Evolutionary conservation across 2,113 vertebrate species (phyloP).

Genomic region (Myotis brandtii): DNA sequence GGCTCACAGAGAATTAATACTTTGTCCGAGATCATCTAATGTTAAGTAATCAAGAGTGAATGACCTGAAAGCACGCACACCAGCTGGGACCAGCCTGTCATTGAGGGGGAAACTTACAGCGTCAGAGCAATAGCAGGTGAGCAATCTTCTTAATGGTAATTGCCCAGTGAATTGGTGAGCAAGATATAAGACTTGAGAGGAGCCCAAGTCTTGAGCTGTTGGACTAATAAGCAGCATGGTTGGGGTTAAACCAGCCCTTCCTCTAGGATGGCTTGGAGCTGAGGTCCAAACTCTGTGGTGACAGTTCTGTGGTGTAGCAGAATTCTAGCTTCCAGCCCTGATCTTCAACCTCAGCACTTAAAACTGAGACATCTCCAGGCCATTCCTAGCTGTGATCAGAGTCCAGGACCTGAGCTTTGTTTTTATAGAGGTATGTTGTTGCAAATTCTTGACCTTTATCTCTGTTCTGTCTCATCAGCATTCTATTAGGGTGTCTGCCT

Average conservation of each 20-base stretch:
- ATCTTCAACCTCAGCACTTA: not conserved
- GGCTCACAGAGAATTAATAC: constrained; percentile 63
- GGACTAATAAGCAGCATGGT: not conserved
- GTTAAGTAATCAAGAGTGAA: constrained; percentile 40
- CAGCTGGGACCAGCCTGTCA: not conserved
- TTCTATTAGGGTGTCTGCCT: not conserved
- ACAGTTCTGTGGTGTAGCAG: not conserved
- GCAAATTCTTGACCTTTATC: not conserved
- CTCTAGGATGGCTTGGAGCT: not conserved
- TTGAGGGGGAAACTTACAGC: not conserved
- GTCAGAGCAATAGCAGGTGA: constrained; percentile 56
- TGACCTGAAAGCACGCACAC: not conserved
- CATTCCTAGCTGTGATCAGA: not conserved
- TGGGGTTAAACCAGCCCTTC: not conserved
- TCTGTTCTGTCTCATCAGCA: not conserved
- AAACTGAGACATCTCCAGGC: not conserved
- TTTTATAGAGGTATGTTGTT: rapidly evolving
- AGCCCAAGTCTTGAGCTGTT: rapidly evolving
- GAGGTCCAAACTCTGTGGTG: not conserved
- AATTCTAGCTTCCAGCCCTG: rapidly evolving
- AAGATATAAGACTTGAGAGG: not conserved
- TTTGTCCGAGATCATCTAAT: constrained; percentile 39
- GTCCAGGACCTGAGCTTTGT: not conserved
- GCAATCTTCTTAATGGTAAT: not conserved
- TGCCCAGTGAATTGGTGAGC: not conserved